Conservation (phyloP, 2,797 vertebrate species). For the Sebastes nivosus region DNA sequence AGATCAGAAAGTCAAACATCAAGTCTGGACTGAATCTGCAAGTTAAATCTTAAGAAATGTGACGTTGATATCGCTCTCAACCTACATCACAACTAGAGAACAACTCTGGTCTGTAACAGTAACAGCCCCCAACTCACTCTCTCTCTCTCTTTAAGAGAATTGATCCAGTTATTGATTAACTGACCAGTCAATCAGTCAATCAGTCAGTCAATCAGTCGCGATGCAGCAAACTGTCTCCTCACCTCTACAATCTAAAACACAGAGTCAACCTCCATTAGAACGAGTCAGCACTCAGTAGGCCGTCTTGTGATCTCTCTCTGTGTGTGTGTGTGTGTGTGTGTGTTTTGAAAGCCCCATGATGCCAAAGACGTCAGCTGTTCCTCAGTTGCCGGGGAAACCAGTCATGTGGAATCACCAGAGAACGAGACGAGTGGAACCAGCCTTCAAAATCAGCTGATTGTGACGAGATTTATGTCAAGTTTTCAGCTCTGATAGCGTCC, state of each 20-base stretch:
- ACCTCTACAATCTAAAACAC: not conserved
- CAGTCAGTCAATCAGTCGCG: not conserved
- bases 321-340: constrained; percentile 14
- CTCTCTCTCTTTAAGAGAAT: not conserved
- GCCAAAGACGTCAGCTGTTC: constrained; percentile 52
- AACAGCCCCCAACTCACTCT: not conserved
- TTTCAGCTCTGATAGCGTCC: not conserved
- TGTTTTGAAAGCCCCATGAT: constrained; percentile 61
- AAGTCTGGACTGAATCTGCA: not conserved
- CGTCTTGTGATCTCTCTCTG: constrained; percentile 57
- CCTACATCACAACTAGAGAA: not conserved
- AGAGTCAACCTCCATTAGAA: constrained; percentile 4
- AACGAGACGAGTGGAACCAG: constrained; percentile 16
- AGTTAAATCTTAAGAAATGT: not conserved
- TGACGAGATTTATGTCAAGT: not conserved
- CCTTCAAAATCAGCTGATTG: constrained; percentile 54
- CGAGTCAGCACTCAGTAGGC: constrained; percentile 23
- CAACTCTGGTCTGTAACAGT: not conserved
- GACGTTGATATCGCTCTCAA: not conserved
- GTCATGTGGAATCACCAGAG: constrained; percentile 60
- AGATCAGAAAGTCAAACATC: not conserved
- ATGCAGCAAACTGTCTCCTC: not conserved
- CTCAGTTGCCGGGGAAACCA: constrained; percentile 43
- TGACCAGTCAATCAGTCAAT: not conserved
- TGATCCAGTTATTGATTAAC: constrained; percentile 33